A percentile compares a stretch with the other conserved stretches of the same genome.
These are phyloP conservation scores for Liopterus haemorrhoidalis DNA, from an alignment of 2,888 invertebrate genomes.

Conservation along the genomic window DNA sequence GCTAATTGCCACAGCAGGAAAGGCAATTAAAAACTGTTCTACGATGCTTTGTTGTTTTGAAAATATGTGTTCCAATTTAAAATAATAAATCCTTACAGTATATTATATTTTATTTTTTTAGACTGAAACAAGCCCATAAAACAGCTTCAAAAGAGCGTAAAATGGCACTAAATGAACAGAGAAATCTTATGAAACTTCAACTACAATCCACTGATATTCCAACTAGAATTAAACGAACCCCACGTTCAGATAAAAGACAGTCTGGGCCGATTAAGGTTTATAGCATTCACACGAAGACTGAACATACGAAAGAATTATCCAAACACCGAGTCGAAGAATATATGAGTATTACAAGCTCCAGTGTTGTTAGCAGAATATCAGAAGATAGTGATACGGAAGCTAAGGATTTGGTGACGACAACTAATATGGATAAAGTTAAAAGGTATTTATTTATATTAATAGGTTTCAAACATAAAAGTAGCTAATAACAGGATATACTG, in stretches of 20 bases:
- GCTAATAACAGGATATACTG: no score
- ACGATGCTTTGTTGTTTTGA: background rate
- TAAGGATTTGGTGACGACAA: slow-evolving; percentile 8
- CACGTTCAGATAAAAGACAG: slow-evolving; percentile 43
- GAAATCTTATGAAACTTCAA: slow-evolving; percentile 51
- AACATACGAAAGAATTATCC: slow-evolving; percentile 33
- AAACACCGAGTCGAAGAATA: slow-evolving; percentile 38
- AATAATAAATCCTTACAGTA: slow-evolving; percentile 1
- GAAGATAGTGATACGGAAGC: slow-evolving; percentile 19
- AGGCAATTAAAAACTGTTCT: background rate
- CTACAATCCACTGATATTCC: slow-evolving; percentile 47
- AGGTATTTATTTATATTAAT: slow-evolving; percentile 25
- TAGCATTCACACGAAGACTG: slow-evolving; percentile 40
- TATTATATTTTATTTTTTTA: slow-evolving; percentile 28
- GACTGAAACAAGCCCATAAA: slow-evolving; percentile 51
- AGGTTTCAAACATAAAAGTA: no score
- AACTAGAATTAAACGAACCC: slow-evolving; percentile 47
- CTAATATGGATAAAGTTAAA: slow-evolving; percentile 32
- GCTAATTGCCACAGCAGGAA: background rate
- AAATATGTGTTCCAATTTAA: background rate
- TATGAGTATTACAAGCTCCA: slow-evolving; percentile 37
- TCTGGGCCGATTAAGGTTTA: slow-evolving; percentile 52
- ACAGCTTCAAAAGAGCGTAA: slow-evolving; percentile 51
- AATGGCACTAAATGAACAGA: slow-evolving; percentile 49
- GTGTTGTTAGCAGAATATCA: slow-evolving; percentile 30